Base-by-base conservation (phyloP, 1,140 invertebrate genomes). In the Meteorus sp. region DNA sequence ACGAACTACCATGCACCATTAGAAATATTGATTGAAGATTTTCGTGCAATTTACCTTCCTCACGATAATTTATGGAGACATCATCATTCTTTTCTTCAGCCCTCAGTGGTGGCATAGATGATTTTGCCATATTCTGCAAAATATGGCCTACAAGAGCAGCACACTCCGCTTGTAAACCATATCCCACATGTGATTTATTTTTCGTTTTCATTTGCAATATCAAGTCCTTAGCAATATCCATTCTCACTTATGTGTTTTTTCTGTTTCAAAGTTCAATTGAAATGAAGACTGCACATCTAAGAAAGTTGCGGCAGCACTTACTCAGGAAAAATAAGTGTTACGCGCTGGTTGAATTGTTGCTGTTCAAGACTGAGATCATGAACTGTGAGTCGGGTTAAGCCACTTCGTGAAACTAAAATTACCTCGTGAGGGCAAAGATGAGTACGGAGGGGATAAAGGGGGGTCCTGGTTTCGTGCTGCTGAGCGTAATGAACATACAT, bases 361-460 rank as follows among this genome's bases (percentile, higher is more conserved):
- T 27, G n/a, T 25, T 55, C 69, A 64, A 67, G 67, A n/a, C 56
- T 59, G 64, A 63, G 66, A 70, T 63, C 62, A 69, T 66, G 70
- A 69, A 72, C 73, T 73, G 55, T 15, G 35, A 58, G 61, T 69
- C 64, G 68, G 72, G 63, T 70, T 71, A 73, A 73, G 71, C 69
- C 64, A 69, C 66, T 69, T 73, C 72, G 70, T 74, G 75, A 73
- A 70, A 79, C 77, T 79, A 79, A 79, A 79, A 76, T 79, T 79
- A 79, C 68, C 69, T 52, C 66, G 58, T 69, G 70, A 56, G 65
- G 65, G 59, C n/a, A n/a, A n/a, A n/a, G n/a, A n/a, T n/a, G n/a
- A n/a, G n/a, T n/a, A n/a, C n/a, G n/a, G n/a, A n/a, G n/a, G n/a
- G n/a, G n/a, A n/a, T n/a, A n/a, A n/a, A n/a, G n/a, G n/a, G n/a